These are phyloP conservation scores for Drosophila ambigua DNA, from an alignment of 1,140 invertebrate genomes.

Conservation along the genomic window DNA sequence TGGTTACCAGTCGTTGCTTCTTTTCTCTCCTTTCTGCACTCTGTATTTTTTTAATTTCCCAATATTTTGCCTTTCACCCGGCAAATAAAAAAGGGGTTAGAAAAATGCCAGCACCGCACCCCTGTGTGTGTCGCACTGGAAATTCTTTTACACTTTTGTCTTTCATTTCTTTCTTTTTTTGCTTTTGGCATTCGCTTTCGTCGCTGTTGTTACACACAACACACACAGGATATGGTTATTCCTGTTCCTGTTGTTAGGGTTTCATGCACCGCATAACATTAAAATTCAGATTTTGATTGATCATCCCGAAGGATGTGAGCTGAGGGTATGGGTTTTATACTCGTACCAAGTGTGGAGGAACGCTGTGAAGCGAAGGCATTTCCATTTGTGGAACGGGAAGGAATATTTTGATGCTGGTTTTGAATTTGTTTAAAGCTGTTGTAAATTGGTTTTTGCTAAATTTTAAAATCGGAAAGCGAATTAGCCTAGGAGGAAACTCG, in stretches of 20 bases:
- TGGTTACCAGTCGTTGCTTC: slow-evolving; percentile 54
- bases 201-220: slow-evolving; percentile 32
- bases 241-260: slow-evolving; percentile 63
- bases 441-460: slow-evolving; percentile 9
- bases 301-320: slow-evolving; percentile 40
- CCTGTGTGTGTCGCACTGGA: slow-evolving; percentile 44
- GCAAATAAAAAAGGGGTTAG: slow-evolving; percentile 59
- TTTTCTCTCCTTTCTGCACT: slow-evolving; percentile 25
- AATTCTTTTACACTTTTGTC: slow-evolving; percentile 70
- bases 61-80: slow-evolving; percentile 66
- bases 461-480: background rate
- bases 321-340: background rate
- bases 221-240: slow-evolving; percentile 63
- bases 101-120: slow-evolving; percentile 63
- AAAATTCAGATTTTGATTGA: slow-evolving; percentile 81
- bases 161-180: slow-evolving; percentile 10
- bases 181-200: slow-evolving; percentile 20
- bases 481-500: no score
- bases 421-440: slow-evolving; percentile 37
- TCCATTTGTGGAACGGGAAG: background rate
- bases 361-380: slow-evolving; percentile 9
- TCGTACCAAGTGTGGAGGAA: slow-evolving; percentile 24
- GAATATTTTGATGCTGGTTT: slow-evolving; percentile 5
- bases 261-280: slow-evolving; percentile 80
- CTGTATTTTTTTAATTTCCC: slow-evolving; percentile 62